Base-by-base conservation (phyloP, 1,140 invertebrate species). In the Sminthurinus signatus region DNA sequence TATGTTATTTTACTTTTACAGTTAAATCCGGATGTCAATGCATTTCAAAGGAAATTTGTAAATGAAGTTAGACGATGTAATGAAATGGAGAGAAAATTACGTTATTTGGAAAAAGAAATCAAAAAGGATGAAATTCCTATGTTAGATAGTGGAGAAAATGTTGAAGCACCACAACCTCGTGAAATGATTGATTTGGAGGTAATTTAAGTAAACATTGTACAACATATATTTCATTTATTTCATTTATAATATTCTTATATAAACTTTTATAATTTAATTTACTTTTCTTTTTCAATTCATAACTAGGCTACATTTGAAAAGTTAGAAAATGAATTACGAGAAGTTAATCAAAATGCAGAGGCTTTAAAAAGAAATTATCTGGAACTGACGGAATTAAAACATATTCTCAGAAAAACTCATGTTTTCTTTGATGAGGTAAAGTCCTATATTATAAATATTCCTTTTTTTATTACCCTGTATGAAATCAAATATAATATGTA, bases 131-230 rank as follows among this genome's bases (percentile, higher is more conserved):
- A 85, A 5, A 96, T 99, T 68, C 92, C 92, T 0, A 96, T 98
- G 88, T 75, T 96, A 75, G 95, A 98, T 73, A 93, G 93, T 1
- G 94, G 93, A 1, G 96, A 99, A 75, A 97, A 93, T 76, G 96
- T 96, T 0, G 95, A 98, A 78, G 96, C 96, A 12, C 96, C 96
- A 0, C 93, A 96, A 73, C 95, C 96, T 0, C 82, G 95, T 57
- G 96, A 99, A 80, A 99, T 99, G 94, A 97, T 98, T 73, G 96
- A 99, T 80, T 80, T 99, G 48, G 96, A 99, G 83, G 91, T 92
- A 78, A 65, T 50, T 43, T 32, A 51, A 32, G 46, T 15, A 23
- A n/a, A 31, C 17, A 23, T 50, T 32, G n/a, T n/a, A n/a, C n/a
- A n/a, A n/a, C n/a, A n/a, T n/a, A n/a, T n/a, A n/a, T n/a, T n/a